Conservation (phyloP, 1,140 invertebrate species). For the Chrysomallon squamiferum region DNA sequence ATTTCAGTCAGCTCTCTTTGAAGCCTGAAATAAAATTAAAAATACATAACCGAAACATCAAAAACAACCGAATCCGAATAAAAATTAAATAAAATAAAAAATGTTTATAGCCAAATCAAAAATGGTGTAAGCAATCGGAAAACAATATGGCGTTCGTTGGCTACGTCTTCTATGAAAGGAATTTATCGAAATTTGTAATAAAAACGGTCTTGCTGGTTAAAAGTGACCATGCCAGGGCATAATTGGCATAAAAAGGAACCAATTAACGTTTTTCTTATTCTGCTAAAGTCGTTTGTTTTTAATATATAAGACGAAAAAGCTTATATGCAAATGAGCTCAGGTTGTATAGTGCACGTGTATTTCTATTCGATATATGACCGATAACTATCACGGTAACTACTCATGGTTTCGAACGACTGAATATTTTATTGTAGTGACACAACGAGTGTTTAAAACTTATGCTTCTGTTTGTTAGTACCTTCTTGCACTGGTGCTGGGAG, state of each 20-base stretch:
- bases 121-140: background rate
- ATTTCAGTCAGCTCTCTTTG: constrained; percentile 25
- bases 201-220: too few relatives aligned
- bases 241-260: too few relatives aligned
- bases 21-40: constrained; percentile 10
- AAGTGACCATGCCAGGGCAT: too few relatives aligned
- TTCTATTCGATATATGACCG: background rate
- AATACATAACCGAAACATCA: too few relatives aligned
- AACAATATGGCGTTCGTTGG: background rate
- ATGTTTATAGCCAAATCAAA: too few relatives aligned
- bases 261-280: too few relatives aligned
- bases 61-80: background rate
- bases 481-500: constrained; percentile 19
- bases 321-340: constrained; percentile 7
- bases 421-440: background rate
- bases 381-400: background rate
- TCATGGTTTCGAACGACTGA: background rate
- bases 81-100: background rate
- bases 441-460: background rate
- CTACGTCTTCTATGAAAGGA: background rate
- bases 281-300: too few relatives aligned
- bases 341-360: background rate
- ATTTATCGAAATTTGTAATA: background rate
- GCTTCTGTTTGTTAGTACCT: constrained; percentile 8
- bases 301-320: constrained; percentile 1